Evolutionary conservation across 2,797 vertebrate genomes (phyloP), one percentile per base, ranked within the genome.

Genomic region (Ptychobarbus kaznakovi): DNA sequence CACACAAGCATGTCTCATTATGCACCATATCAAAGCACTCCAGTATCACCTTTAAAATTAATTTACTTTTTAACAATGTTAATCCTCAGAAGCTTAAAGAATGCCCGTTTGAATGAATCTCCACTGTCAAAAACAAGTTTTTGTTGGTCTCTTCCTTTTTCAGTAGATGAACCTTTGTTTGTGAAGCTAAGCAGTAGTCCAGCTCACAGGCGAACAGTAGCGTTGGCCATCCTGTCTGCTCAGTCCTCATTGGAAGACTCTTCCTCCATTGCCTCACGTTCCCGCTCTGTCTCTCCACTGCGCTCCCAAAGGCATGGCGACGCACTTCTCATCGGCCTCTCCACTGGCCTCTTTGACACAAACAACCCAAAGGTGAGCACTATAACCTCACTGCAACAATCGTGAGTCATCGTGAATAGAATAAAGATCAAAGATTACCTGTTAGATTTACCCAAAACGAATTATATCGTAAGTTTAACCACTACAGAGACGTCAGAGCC

Each of bases 301-400:
- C 97, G 94, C 92, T 94, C 90, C 88, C 96, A 94, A 92, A 95
- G 93, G 86, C 96, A 97, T 90, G 93, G 94, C 58, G 92, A 95
- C 68, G 93, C 95, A 1, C 93, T 99, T 86, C 92, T 99, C 89
- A 96, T 99, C 77, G 97, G 97, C 74, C 97, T 99, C 89, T 98
- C 97, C 78, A 97, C 97, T 0, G 98, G 98, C 90, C 95, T 98
- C 86, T 99, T 99, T 89, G 97, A 99, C 88, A 93, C 97, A 92
- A 98, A 98, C 28, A 98, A 99, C 90, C 97, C 97, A 89, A 98
- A 97, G 97, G 98, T 96, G 94, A 96, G 92, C 89, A 76, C n/a
- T 18, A 22, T 22, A 63, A 22, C 63, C 12, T 9, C 38, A 28
- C n/a, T 61, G n/a, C 44, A 58, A 13, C 6, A 22, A 4, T 28